Base-by-base conservation (phyloP, 1,140 invertebrate species). In the Saccostrea cuccullata region DNA sequence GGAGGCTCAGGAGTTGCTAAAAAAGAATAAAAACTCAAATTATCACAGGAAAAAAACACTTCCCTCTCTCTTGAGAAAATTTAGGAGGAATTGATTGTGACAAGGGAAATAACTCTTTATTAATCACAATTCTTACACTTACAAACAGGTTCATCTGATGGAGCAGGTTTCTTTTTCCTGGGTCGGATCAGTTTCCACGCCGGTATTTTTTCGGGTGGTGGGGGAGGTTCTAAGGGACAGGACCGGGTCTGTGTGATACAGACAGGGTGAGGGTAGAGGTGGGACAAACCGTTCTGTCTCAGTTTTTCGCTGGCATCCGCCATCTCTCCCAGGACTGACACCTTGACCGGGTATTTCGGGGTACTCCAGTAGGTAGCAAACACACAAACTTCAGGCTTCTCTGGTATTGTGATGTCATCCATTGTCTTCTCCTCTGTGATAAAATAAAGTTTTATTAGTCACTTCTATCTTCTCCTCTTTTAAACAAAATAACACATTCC, bases 171-270 rank as follows among this genome's bases (percentile, higher is more conserved):
- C 89, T 94, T 95, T 82, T 93, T 94, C n/a, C 90, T 91, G 20
- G 95, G 95, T 82, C 95, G 87, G 40, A 95, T 95, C 11, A 94
- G 91, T 91, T 95, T 95, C 95, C 95, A 95, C 15, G 93, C 91
- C 3, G 95, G 95, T 23, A 95, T 93, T 60, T 92, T 90, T 87
- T 94, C 93, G 12, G 93, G 92, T 77, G 93, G 93, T 20, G 94
- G 93, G 60, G 94, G 94, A 23, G 94, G 94, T 86, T 95, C 94
- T 11, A 95, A 88, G 26, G 95, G 94, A 84, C 93, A 93, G 13
- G 93, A 93, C 15, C 95, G 88, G 26, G 94, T 95, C 90, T 95
- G 93, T 55, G 92, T 94, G 56, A 95, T 91, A 90, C 93, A 92
- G 40, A 95, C 93, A 11, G 95, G 93, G 85, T 95, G 95, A 6